Evolutionary conservation across 2,888 invertebrate species (phyloP).

Genomic region (Netelia melanura): DNA sequence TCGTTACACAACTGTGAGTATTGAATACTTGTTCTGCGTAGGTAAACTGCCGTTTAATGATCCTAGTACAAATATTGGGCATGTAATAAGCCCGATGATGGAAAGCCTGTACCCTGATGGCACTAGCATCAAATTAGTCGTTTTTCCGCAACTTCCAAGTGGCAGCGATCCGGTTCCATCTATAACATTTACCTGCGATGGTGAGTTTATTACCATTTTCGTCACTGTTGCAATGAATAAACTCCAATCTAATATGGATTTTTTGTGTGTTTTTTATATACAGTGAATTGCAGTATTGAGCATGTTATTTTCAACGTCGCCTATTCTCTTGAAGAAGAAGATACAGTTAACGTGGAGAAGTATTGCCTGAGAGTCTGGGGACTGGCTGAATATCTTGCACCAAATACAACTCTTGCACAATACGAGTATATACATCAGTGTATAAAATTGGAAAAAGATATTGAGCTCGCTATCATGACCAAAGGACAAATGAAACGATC

Average conservation of each 20-base stretch:
- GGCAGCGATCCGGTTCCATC: conserved; percentile 88
- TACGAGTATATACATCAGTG: conserved; percentile 97
- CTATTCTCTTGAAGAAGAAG: conserved; percentile 92
- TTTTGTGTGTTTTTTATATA: conserved; percentile 40
- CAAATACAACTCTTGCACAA: conserved; percentile 93
- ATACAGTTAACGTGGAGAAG: conserved; percentile 88
- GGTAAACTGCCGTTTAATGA: conserved; percentile 92
- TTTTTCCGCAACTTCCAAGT: conserved; percentile 88
- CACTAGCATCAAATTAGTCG: conserved; percentile 95
- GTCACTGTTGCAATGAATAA: not conserved
- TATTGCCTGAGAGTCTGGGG: conserved; percentile 92
- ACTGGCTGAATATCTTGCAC: conserved; percentile 94
- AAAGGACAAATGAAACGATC: conserved; percentile 89
- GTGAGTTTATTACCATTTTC: conserved; percentile 86
- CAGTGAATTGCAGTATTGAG: conserved; percentile 93
- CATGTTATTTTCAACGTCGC: conserved; percentile 94
- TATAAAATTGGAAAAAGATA: conserved; percentile 96
- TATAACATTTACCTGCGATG: conserved; percentile 96
- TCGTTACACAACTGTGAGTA: not conserved
- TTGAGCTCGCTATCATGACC: conserved; percentile 87
- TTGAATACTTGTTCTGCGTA: conserved; percentile 74
- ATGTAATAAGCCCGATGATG: conserved; percentile 95
- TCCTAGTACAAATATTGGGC: conserved; percentile 93
- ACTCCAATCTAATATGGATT: not conserved
- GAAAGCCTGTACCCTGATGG: conserved; percentile 92